These are phyloP conservation scores for Lithophane semibrunnea DNA, from an alignment of 2,888 invertebrate species.

Conservation along the genomic window DNA sequence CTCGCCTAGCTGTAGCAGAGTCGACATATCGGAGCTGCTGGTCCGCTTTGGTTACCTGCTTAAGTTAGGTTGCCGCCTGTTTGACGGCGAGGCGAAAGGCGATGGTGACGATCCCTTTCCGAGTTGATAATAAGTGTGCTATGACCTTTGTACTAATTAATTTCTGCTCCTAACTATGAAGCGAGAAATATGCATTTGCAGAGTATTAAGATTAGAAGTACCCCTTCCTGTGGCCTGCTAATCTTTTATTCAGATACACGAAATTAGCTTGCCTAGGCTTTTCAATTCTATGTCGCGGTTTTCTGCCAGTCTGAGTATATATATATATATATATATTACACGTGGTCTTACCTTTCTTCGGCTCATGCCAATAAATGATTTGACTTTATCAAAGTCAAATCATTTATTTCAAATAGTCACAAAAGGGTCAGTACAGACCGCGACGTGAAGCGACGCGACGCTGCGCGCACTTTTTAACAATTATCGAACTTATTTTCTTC, in stretches of 20 bases:
- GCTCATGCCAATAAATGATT: too few species aligned
- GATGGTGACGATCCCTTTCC: too few species aligned
- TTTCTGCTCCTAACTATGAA: conserved; percentile 18
- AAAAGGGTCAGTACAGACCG: too few species aligned
- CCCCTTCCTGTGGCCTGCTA: neutral
- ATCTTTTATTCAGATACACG: conserved; percentile 3
- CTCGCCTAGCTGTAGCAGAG: too few species aligned
- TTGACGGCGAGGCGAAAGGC: too few species aligned
- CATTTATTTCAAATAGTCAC: neutral
- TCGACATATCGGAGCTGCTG: too few species aligned
- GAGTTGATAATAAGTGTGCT: too few species aligned
- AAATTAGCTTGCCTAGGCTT: neutral
- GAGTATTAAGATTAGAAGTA: conserved; percentile 5
- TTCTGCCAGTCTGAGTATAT: neutral
- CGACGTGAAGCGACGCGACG: too few species aligned
- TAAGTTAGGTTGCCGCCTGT: too few species aligned
- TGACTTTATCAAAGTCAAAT: neutral
- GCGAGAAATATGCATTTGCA: conserved; percentile 17
- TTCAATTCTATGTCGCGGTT: neutral
- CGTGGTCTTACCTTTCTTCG: neutral
- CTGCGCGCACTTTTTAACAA: too few species aligned
- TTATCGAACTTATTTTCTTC: too few species aligned
- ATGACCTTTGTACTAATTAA: conserved; percentile 15
- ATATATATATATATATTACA: neutral
- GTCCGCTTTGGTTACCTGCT: too few species aligned